Evolutionary conservation across 1,140 invertebrate species (phyloP), one percentile per base, ranked within the genome.

Genomic region (Plodia interpunctella): DNA sequence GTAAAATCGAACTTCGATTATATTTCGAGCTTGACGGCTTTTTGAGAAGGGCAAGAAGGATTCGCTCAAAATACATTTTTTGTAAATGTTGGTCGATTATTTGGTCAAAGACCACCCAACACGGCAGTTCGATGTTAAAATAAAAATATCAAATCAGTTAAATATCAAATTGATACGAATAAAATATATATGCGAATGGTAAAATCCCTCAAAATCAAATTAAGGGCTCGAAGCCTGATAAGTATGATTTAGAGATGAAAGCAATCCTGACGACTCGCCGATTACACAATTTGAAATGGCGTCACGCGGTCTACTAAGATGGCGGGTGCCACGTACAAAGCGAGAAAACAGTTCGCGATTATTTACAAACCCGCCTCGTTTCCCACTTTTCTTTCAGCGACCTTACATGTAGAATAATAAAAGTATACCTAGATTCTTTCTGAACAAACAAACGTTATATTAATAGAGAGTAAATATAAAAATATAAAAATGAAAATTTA

Each of bases 221-320:
- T 15, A 17, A 17, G 38, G 2, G 13, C 15, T 15, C 38, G 38
- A 44, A 15, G 38, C 38, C 38, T 44, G 13, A 17, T 6, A 44
- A 44, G 38, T 44, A 44, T 44, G 38, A 44, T 44, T 44, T 17
- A n/a, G 38, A 44, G 50, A 65, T 62, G 68, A 75, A 74, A 82
- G 70, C 76, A 68, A 71, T 69, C 64, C 61, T 59, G 59, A 62
- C 70, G 66, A 59, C 66, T 65, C 30, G 60, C 20, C 63, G 57
- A 55, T 21, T 72, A 75, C 70, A 67, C 75, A 75, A 80, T 80
- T 82, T 68, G 71, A 76, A 83, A 87, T 81, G 84, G 86, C 86
- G 86, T 85, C 86, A 88, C 76, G 83, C 86, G 73, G 86, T 88
- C 86, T 88, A 64, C 73, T 69, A 82, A 85, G 72, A 86, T 86